phyloP scores from a whole-genome alignment of 2,797 vertebrate species.

The Smutsia temminckii region DNA sequence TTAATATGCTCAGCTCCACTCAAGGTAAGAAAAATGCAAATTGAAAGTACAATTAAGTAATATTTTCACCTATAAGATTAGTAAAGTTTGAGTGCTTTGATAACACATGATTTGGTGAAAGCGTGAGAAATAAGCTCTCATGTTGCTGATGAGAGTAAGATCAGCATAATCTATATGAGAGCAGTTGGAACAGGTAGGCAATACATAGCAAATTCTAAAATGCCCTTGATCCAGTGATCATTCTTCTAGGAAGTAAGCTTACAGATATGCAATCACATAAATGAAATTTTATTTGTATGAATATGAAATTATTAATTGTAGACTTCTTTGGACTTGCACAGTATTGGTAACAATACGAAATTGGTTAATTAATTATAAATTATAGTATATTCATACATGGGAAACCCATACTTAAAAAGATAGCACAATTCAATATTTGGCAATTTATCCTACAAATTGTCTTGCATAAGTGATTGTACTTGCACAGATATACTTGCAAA shows the following conservation, averaged over 20 bases:
- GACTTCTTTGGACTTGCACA: background rate
- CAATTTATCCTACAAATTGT: background rate
- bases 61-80: background rate
- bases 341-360: background rate
- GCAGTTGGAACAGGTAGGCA: background rate
- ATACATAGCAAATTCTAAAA: background rate
- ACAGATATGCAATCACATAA: background rate
- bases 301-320: background rate
- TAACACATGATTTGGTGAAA: background rate
- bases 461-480: background rate
- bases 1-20: background rate
- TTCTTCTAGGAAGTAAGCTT: background rate
- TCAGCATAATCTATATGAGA: background rate
- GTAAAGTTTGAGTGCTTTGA: background rate
- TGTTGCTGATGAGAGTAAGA: background rate
- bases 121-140: background rate
- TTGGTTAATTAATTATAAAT: too few relatives aligned
- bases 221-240: background rate
- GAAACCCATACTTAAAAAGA: background rate
- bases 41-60: background rate
- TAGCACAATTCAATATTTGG: background rate
- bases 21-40: slow-evolving; percentile 4
- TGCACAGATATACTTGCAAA: slow-evolving; percentile 21
- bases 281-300: background rate
- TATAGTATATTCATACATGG: too few relatives aligned